Evolutionary conservation across 2,797 vertebrate species (phyloP), one percentile per base, ranked within the genome.

Genomic region (Oryzias sinensis): DNA sequence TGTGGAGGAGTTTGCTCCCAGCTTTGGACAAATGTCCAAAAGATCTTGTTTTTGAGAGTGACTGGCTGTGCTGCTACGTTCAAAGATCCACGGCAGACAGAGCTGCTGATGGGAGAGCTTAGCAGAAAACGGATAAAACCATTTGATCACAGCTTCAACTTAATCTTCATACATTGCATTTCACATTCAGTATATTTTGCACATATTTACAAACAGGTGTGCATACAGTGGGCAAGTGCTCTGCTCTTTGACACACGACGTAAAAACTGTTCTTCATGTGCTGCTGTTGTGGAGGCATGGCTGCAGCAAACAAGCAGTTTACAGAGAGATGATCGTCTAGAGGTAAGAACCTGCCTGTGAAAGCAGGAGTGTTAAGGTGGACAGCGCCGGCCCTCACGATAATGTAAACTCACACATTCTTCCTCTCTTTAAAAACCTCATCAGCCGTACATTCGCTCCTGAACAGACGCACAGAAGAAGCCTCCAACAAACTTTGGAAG

Each of bases 131-230:
- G 59, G 33, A 37, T 37, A 13, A 37, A 56, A 68, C 74, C 72
- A 60, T 85, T 75, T 76, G 53, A 77, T 76, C 77, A 60, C 71
- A 77, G 68, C 72, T 79, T 81, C 65, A 66, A 83, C 79, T 79
- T 67, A 77, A 81, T 77, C 61, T 79, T 66, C 80, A 68, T 79
- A 80, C 70, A 54, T 80, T 85, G 83, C 75, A 74, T 81, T 80
- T 68, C 82, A 86, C 85, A 87, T 88, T 89, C 82, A 86, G 33
- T 57, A 72, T 71, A 81, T 76, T 73, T 84, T 81, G 81, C 80
- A 89, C 79, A 53, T 88, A 90, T 90, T 85, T 88, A 87, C 87
- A 89, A 81, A 81, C 40, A 51, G 66, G 85, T 88, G 88, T 87
- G 85, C 84, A 72, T 87, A 84, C 80, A 85, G 66, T 86, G 78